Conservation (phyloP, 2,113 vertebrate genomes). For the Tyto alba region DNA sequence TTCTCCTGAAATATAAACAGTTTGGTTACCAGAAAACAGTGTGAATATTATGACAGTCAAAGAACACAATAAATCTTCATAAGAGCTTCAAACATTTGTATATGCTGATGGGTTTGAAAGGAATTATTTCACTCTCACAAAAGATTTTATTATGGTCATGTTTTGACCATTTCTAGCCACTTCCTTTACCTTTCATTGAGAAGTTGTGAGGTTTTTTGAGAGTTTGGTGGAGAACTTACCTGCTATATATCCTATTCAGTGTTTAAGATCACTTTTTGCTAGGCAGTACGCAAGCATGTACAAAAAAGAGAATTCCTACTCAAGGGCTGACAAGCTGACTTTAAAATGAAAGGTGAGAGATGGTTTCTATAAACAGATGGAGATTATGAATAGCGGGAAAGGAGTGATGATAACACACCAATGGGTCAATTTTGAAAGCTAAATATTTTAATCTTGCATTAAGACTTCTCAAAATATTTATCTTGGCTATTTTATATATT, state of each 20-base stretch:
- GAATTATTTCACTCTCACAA: background rate
- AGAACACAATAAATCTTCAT: background rate
- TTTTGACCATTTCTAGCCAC: background rate
- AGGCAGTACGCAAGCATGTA: background rate
- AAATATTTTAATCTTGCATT: background rate
- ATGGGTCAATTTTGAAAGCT: background rate
- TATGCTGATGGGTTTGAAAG: background rate
- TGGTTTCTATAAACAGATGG: background rate
- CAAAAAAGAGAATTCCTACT: background rate
- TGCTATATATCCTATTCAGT: background rate
- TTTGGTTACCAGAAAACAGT: background rate
- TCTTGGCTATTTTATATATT: slow-evolving; percentile 2
- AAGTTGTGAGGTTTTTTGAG: background rate
- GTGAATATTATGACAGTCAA: background rate
- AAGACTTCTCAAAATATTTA: slow-evolving; percentile 24
- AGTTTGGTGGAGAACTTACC: background rate
- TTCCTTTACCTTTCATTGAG: background rate
- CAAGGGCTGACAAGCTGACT: background rate
- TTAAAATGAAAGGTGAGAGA: background rate
- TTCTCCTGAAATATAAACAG: slow-evolving; percentile 5
- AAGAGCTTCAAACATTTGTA: background rate
- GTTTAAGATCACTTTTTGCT: background rate
- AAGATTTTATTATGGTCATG: background rate
- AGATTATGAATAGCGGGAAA: background rate
- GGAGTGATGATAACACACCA: background rate